Evolutionary conservation across 2,113 vertebrate species (phyloP).

Genomic region (Bolborhynchus lineola): DNA sequence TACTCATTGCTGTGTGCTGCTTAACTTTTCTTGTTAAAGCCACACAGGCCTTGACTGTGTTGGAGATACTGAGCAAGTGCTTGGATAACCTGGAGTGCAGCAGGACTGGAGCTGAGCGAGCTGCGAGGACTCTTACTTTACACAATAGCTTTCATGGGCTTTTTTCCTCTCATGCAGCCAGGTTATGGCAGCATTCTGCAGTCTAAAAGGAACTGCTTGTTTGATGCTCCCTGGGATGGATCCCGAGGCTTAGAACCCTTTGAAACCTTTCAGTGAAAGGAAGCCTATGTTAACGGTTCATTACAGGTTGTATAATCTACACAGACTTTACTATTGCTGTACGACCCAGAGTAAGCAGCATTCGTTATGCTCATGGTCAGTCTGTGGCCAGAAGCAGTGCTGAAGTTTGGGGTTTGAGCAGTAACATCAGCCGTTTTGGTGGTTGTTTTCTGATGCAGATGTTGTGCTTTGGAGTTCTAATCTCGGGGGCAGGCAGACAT

Average conservation of each 20-base stretch:
- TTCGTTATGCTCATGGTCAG: not conserved
- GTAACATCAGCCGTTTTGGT: not conserved
- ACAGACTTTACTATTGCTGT: not conserved
- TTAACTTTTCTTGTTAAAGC: not conserved
- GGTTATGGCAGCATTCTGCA: not conserved
- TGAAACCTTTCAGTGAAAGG: not conserved
- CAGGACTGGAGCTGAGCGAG: not conserved
- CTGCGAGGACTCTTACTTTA: not conserved
- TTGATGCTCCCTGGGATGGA: not conserved
- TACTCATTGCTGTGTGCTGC: not conserved
- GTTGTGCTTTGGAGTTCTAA: not conserved
- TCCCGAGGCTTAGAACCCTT: not conserved
- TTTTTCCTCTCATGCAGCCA: not conserved
- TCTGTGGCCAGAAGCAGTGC: not conserved
- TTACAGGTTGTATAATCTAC: not conserved
- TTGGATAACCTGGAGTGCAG: not conserved
- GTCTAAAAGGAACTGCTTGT: not conserved
- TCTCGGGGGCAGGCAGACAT: not conserved
- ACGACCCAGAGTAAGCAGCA: not conserved
- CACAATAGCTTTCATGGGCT: too few species aligned
- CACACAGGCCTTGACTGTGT: not conserved
- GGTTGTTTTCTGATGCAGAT: not conserved
- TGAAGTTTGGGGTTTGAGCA: not conserved
- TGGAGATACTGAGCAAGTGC: not conserved
- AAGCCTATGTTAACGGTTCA: not conserved